Evolutionary conservation across 2,888 invertebrate genomes (phyloP), one percentile per base, ranked within the genome.

Genomic region (Coleophora flavipennella): DNA sequence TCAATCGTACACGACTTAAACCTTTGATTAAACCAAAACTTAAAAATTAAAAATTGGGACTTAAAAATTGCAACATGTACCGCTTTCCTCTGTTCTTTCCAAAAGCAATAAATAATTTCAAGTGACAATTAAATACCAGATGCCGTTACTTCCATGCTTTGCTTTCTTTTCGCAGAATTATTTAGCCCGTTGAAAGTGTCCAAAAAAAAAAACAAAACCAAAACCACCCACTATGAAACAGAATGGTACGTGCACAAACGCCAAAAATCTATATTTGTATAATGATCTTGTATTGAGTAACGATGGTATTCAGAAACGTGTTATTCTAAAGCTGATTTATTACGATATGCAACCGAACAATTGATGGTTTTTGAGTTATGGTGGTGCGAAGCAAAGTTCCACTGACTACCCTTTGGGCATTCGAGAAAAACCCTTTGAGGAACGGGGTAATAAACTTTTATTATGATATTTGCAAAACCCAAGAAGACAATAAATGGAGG

Each of bases 231-330:
- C 79, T 62, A 78, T 63, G 63, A 55, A 43, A 48, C 20, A 34
- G 31, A 51, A 49, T 51, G 71, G 60, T 66, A 77, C 80, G 83
- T 80, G 80, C 70, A 80, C 65, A 74, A 80, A 73, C 67, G 73
- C 54, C 70, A 72, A 69, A 80, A 80, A 78, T 76, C 79, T 78
- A 83, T 83, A 81, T 84, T 84, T 84, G 81, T 81, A 74, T 84
- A 83, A 83, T 77, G 81, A 81, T 68, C 66, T 64, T 62, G 72
- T 71, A 80, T 84, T 79, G 77, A 79, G 73, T 74, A 74, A 74
- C 67, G 62, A 70, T 59, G 51, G 48, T 50, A 74, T 79, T 75
- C 68, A 69, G 49, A 48, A 57, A 60, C n/a, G 56, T 60, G 65
- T 67, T 71, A 67, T 73, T 73, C 72, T 71, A 63, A 63, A 63